Percentiles rank a stretch among this genome's conserved stretches.
phyloP scores from a whole-genome alignment of 2,797 vertebrate genomes.

The Helarctos malayanus region DNA sequence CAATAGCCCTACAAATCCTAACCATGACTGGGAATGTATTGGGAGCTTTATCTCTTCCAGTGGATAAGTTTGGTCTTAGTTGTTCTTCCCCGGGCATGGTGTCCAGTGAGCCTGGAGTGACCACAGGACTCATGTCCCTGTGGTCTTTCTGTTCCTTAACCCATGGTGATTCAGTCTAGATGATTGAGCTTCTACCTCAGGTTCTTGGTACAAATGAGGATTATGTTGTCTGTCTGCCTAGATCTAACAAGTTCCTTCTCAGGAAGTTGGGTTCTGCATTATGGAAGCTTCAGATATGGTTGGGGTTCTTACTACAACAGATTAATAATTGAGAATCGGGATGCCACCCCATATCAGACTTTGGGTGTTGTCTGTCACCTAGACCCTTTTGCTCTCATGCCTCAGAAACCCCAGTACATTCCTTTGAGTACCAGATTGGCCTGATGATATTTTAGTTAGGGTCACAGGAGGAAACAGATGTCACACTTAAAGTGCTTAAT shows the following conservation, averaged over 20 bases:
- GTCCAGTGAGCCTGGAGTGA: not conserved
- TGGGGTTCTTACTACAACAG: not conserved
- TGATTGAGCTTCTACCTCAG: not conserved
- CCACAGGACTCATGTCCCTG: not conserved
- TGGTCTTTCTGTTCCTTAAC: not conserved
- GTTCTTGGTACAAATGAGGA: slow-evolving; percentile 11
- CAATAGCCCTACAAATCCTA: not conserved
- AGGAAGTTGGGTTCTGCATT: not conserved
- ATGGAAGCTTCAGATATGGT: not conserved
- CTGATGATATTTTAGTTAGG: not conserved
- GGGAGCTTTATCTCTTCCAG: not conserved
- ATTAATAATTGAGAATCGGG: not conserved
- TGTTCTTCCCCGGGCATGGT: not conserved
- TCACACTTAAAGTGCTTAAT: not conserved
- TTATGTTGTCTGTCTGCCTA: not conserved
- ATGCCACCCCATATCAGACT: not conserved
- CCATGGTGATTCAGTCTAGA: not conserved
- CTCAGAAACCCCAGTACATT: slow-evolving; percentile 40
- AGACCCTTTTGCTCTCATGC: not conserved
- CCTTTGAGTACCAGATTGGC: not conserved
- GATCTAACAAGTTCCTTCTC: not conserved
- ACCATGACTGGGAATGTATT: not conserved
- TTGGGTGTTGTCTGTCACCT: not conserved
- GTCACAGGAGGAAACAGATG: not conserved
- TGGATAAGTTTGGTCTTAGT: not conserved